Evolutionary conservation across 2,797 vertebrate genomes (phyloP).

Genomic region (Sebastes cheni): DNA sequence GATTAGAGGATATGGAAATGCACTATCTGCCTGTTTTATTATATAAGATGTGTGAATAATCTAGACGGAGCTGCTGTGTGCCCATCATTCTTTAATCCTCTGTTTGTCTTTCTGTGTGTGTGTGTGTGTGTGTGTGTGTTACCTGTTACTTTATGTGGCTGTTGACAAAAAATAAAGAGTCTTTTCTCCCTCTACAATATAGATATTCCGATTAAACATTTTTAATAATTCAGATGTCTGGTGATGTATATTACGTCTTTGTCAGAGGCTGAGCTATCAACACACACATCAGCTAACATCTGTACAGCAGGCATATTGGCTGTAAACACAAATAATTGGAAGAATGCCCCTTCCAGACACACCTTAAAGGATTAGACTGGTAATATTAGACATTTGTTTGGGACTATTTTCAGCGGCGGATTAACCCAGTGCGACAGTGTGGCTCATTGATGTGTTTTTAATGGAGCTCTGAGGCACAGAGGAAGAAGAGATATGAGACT

Average conservation of each 20-base stretch:
- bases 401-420: not conserved
- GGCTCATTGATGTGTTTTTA: not conserved
- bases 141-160: not conserved
- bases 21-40: constrained; percentile 2
- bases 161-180: not conserved
- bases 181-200: not conserved
- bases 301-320: not conserved
- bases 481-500: not conserved
- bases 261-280: not conserved
- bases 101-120: not conserved
- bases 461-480: not conserved
- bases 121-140: constrained; percentile 4
- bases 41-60: constrained; percentile 32
- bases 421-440: not conserved
- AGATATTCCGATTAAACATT: not conserved
- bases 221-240: not conserved
- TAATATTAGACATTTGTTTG: not conserved
- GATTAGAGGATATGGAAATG: constrained; percentile 54
- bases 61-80: constrained; percentile 4
- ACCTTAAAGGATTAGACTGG: not conserved
- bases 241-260: not conserved
- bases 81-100: constrained; percentile 18
- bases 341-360: not conserved
- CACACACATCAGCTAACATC: too few relatives aligned
- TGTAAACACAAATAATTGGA: not conserved